Conservation (phyloP, 2,113 vertebrate genomes). For the Ictalurus punctatus region DNA sequence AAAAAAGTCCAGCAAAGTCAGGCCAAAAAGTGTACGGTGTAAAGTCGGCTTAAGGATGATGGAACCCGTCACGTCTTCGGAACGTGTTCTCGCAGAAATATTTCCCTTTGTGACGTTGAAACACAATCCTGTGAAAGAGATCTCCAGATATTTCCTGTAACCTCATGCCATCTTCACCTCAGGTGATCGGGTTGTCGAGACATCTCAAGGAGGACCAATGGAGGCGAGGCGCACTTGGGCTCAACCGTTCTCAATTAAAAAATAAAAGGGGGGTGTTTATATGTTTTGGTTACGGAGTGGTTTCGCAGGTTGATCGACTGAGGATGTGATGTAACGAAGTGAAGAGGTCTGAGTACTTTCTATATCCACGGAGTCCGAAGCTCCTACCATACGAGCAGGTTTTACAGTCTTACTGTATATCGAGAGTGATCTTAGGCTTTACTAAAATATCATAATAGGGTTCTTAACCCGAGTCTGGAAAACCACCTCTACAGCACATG, state of each 20-base stretch:
- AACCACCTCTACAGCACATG: constrained; percentile 16
- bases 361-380: not conserved
- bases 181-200: not conserved
- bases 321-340: too few relatives aligned
- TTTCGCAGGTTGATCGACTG: not conserved
- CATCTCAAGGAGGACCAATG: not conserved
- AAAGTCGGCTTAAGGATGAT: not conserved
- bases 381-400: not conserved
- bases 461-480: not conserved
- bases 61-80: not conserved
- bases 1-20: not conserved
- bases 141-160: not conserved
- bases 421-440: not conserved
- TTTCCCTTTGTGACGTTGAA: not conserved
- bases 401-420: not conserved
- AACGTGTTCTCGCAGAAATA: not conserved
- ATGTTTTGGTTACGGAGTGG: not conserved
- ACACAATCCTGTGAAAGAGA: not conserved
- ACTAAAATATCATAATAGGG: not conserved
- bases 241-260: not conserved
- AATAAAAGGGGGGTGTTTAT: not conserved
- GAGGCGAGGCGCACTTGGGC: not conserved
- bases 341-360: not conserved
- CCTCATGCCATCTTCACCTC: not conserved
- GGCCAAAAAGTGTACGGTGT: not conserved